Base-by-base conservation (phyloP, 2,888 invertebrate species). In the Cylloceria caligata region DNA sequence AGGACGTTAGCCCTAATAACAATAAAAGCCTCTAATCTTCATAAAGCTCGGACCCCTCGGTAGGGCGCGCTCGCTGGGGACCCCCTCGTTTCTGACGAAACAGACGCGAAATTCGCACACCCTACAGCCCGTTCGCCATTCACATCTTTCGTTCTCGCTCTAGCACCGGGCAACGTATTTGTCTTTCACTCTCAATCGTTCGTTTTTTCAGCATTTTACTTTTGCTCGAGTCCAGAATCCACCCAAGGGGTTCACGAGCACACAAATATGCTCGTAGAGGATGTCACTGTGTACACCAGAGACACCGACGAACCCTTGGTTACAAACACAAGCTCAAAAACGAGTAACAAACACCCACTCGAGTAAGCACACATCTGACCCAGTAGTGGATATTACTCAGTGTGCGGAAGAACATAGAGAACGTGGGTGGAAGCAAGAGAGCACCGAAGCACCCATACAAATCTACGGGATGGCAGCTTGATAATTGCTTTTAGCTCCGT, bases 401-500 rank as follows among this genome's bases (percentile, higher is more conserved):
- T 80, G 65, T 39, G 76, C 64, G 55, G 62, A 74, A 64, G 75
- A 30, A 79, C 78, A 83, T 47, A 71, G 60, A 19, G 64, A 76
- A 36, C 9, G 30, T 34, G 7, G n/a, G 72, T 21, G 39, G n/a
- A 62, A 39, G 75, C n/a, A 52, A 74, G 65, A 52, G 71, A 67
- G 62, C 57, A 57, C 16, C 39, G 49, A 77, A 85, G 78, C 80
- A 79, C 82, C 84, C 84, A 86, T 86, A 85, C 86, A 85, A 83
- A 86, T 86, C 85, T 81, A 84, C 77, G 84, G 84, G 87, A 86
- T 85, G 87, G 86, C 85, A 88, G 87, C 83, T 86, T 86, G 86
- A 85, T 90, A 90, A 90, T 89, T 89, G 89, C 88, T 89, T 89
- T 88, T 86, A 85, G 86, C 80, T 76, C 45, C 57, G 78, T 80